Evolutionary conservation across 2,888 invertebrate genomes (phyloP).

Genomic region (Spilosoma lubricipeda): DNA sequence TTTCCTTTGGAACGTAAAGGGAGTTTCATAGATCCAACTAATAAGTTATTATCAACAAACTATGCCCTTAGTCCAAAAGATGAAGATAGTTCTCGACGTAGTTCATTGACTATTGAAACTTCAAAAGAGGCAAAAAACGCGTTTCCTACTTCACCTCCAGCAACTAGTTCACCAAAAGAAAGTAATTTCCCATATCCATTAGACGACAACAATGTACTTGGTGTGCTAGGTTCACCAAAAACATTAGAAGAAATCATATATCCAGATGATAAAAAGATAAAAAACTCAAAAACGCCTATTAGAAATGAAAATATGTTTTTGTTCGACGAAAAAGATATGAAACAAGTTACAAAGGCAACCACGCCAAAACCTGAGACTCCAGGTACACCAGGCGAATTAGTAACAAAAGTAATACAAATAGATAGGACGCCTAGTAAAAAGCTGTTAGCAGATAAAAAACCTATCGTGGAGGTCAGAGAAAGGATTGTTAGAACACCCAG

Average conservation of each 20-base stretch:
- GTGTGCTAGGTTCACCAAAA: slow-evolving; percentile 69
- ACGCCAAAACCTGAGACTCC: slow-evolving; percentile 62
- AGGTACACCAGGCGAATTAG: slow-evolving; percentile 68
- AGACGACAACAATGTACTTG: not conserved
- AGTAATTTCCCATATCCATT: slow-evolving; percentile 67
- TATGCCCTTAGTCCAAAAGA: slow-evolving; percentile 79
- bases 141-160: slow-evolving; percentile 68
- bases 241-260: slow-evolving; percentile 73
- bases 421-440: slow-evolving; percentile 81
- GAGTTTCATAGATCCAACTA: slow-evolving; percentile 82
- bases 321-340: slow-evolving; percentile 72
- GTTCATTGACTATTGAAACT: slow-evolving; percentile 71
- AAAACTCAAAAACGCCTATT: slow-evolving; percentile 61
- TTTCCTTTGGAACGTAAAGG: slow-evolving; percentile 74
- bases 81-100: slow-evolving; percentile 68
- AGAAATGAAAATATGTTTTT: slow-evolving; percentile 69
- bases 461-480: slow-evolving; percentile 76
- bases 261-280: slow-evolving; percentile 67
- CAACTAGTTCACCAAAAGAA: slow-evolving; percentile 70
- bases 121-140: slow-evolving; percentile 60
- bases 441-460: slow-evolving; percentile 71
- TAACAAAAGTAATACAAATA: slow-evolving; percentile 80
- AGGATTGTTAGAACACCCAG: slow-evolving; percentile 81
- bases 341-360: slow-evolving; percentile 52
- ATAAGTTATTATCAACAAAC: slow-evolving; percentile 79